Base-by-base conservation (phyloP, 1,140 invertebrate genomes). In the Rhagoletis zephyria region DNA sequence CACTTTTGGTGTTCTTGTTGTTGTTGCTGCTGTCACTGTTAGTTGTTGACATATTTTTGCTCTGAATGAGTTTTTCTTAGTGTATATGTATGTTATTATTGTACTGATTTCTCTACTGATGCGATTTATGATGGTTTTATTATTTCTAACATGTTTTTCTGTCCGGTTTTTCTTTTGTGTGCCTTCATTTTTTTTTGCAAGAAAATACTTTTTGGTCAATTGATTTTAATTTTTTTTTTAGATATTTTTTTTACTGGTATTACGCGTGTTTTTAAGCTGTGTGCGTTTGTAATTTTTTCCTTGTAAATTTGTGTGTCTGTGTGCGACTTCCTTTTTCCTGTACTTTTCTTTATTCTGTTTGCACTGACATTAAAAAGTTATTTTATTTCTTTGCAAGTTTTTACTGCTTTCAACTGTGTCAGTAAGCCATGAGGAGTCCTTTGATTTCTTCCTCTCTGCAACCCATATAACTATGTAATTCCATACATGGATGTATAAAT, bases 61-160 rank as follows among this genome's bases (percentile, higher is more conserved):
- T 64, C 40, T 40, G 12, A 16, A 81, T 61, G 14, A 16, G n/a
- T 86, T 45, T 65, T 65, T 6, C 14, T 59, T 61, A 12, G 2
- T 85, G 7, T 60, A 30, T 85, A 19, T 12, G 42, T 30, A 51
- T 85, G 14, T 85, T 56, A 19, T 45, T 59, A 63, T 63, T 61
- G 85, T 61, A 42, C 30, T 64, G 85, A 86, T 61, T 81, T 87
- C 30, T 56, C 45, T 61, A 67, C 67, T 87, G 70, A 56, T 87
- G 87, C 56, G 67, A 56, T 59, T 87, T 74, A 56, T 87, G 67
- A 64, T 87, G 48, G n/a, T 87, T 77, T 77, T 60, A 60, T 60
- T 81, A 59, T 30, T 87, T 56, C 19, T 65, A 16, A 60, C 56
- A 48, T 12, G 85, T 64, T 86, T 63, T 63, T 42, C 59, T 64